These are phyloP conservation scores for Cyclargus thomasi DNA, from an alignment of 1,140 invertebrate species.

Conservation along the genomic window DNA sequence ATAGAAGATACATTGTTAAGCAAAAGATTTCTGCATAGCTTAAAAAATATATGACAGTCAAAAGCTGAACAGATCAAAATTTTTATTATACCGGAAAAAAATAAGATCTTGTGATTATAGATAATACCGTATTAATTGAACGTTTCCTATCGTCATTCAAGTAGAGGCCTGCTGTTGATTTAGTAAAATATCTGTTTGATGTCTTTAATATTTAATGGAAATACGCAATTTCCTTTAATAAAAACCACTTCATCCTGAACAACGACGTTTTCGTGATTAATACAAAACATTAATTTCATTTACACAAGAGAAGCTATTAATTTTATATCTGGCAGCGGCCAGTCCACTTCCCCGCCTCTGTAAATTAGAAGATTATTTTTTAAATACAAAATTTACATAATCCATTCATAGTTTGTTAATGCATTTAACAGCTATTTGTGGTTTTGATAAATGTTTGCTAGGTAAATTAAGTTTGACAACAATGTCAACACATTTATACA, in stretches of 20 bases:
- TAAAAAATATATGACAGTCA: no score
- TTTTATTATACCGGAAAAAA: not conserved
- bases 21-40: no score
- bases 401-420: constrained; percentile 3
- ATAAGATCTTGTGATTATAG: not conserved
- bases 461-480: not conserved
- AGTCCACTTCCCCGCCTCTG: not conserved
- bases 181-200: not conserved
- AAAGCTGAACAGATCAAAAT: no score
- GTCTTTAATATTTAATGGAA: constrained; percentile 7
- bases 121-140: not conserved
- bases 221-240: constrained; percentile 16
- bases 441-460: not conserved
- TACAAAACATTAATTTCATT: constrained; percentile 4
- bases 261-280: not conserved
- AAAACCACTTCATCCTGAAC: constrained; percentile 7
- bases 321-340: constrained; percentile 7
- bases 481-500: not conserved
- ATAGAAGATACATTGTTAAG: no score
- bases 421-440: not conserved
- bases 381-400: constrained; percentile 13
- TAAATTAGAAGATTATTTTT: constrained; percentile 4
- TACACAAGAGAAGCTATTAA: constrained; percentile 6
- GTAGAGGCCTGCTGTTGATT: not conserved
- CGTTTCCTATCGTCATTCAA: not conserved